Evolutionary conservation across 1,140 invertebrate species (phyloP).

Genomic region (Chironomus striatipennis): DNA sequence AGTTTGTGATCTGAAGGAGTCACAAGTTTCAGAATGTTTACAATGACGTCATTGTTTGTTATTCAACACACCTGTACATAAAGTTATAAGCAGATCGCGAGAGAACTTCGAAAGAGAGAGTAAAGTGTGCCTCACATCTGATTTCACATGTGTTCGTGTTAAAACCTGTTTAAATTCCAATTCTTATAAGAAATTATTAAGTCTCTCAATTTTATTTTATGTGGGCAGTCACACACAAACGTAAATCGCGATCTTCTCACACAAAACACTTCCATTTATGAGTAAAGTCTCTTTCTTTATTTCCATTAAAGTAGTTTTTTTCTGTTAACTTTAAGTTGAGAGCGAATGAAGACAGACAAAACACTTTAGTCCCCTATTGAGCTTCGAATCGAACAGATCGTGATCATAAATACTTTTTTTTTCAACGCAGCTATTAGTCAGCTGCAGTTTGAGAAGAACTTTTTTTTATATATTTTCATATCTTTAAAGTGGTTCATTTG

Average conservation of each 20-base stretch:
- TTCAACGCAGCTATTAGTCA: conserved; percentile 9
- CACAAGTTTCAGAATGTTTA: background rate
- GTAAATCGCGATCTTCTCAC: background rate
- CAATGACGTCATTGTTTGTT: conserved; percentile 9
- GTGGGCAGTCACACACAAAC: background rate
- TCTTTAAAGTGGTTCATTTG: conserved; percentile 9
- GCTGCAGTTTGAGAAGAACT: background rate
- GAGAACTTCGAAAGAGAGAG: background rate
- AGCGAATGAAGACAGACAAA: background rate
- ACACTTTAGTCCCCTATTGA: conserved; percentile 10
- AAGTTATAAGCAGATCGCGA: background rate
- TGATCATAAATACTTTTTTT: background rate
- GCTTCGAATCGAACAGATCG: conserved; percentile 6
- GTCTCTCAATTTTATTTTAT: no score
- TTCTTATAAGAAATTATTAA: conserved; percentile 6
- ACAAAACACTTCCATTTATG: background rate
- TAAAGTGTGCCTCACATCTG: background rate
- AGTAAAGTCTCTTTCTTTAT: background rate
- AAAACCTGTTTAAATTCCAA: background rate
- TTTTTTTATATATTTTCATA: no score
- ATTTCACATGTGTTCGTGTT: background rate
- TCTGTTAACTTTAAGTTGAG: background rate
- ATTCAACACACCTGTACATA: conserved; percentile 10
- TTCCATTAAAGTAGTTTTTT: no score
- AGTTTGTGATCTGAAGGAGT: background rate